Conservation (phyloP, 2,888 invertebrate species). For the Drosophila engyochracea region DNA sequence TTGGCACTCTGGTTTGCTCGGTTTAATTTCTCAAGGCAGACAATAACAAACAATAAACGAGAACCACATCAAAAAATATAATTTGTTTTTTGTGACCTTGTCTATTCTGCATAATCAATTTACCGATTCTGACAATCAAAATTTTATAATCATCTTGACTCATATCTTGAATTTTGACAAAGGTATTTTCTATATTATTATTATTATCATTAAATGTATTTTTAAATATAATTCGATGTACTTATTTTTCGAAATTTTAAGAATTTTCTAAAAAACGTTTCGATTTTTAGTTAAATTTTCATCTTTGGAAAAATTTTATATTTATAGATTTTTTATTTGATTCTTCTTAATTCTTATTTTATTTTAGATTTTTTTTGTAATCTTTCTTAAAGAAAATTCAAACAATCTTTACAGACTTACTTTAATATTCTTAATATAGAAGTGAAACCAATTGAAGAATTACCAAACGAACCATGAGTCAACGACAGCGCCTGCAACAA, state of each 20-base stretch:
- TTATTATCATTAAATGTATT: background rate
- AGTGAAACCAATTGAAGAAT: constrained; percentile 34
- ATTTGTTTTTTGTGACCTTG: background rate
- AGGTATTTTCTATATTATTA: background rate
- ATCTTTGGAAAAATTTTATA: background rate
- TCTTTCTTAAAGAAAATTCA: background rate
- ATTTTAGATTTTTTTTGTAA: background rate
- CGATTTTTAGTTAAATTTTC: background rate
- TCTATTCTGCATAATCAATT: background rate
- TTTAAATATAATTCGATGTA: too few species aligned
- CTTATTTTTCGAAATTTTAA: too few species aligned
- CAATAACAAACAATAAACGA: constrained; percentile 3
- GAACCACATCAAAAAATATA: background rate
- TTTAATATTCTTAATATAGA: background rate
- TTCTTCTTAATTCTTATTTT: background rate
- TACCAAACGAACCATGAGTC: constrained; percentile 45
- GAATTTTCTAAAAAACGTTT: too few species aligned
- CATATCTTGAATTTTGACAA: too few species aligned
- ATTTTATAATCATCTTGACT: background rate
- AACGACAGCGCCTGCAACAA: constrained; percentile 17
- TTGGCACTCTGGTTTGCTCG: constrained; percentile 44
- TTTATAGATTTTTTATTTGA: background rate
- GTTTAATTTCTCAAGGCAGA: constrained; percentile 47
- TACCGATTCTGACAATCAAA: background rate
- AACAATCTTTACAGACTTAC: background rate